Evolutionary conservation across 2,797 vertebrate genomes (phyloP).

Genomic region (Etheostoma perlongum): DNA sequence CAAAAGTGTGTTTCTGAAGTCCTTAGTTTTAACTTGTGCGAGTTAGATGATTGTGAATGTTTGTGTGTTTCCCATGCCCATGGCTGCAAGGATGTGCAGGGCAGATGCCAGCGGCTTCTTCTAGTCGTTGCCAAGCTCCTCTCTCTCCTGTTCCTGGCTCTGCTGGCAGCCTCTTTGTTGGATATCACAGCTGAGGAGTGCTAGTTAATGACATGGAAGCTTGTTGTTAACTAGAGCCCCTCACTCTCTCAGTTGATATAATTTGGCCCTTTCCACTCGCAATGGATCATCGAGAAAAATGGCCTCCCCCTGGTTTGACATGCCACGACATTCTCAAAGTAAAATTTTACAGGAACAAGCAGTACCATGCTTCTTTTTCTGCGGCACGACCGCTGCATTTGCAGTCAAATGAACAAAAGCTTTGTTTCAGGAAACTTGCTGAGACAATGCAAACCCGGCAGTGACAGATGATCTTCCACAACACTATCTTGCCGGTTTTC

Average conservation of each 20-base stretch:
- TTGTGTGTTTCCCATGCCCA: conserved; percentile 17
- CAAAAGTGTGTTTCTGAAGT: conserved; percentile 36
- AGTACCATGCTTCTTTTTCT: not conserved
- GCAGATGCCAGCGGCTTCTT: conserved; percentile 45
- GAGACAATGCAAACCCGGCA: conserved; percentile 68
- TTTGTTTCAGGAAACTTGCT: conserved; percentile 54
- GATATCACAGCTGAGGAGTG: conserved; percentile 45
- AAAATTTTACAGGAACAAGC: conserved; percentile 29
- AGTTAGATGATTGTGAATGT: conserved; percentile 19
- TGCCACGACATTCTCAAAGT: conserved; percentile 21
- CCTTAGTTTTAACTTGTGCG: conserved; percentile 11
- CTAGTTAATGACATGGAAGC: conserved; percentile 48
- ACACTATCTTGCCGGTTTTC: conserved; percentile 54
- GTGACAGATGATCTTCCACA: conserved; percentile 63
- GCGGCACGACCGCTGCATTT: conserved; percentile 7
- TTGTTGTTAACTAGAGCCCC: conserved; percentile 49
- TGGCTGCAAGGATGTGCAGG: conserved; percentile 39
- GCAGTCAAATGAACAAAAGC: conserved; percentile 37
- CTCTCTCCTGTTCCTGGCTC: conserved; percentile 55
- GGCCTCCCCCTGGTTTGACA: conserved; percentile 9
- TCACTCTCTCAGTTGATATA: not conserved
- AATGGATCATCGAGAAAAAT: conserved; percentile 18
- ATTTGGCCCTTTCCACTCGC: conserved; percentile 29
- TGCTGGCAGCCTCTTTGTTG: conserved; percentile 24
- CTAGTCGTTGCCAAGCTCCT: conserved; percentile 46